Percentiles rank a stretch among this genome's conserved stretches.
Evolutionary conservation across 1,140 invertebrate species (phyloP).

Genomic region (Cephus cinctus): DNA sequence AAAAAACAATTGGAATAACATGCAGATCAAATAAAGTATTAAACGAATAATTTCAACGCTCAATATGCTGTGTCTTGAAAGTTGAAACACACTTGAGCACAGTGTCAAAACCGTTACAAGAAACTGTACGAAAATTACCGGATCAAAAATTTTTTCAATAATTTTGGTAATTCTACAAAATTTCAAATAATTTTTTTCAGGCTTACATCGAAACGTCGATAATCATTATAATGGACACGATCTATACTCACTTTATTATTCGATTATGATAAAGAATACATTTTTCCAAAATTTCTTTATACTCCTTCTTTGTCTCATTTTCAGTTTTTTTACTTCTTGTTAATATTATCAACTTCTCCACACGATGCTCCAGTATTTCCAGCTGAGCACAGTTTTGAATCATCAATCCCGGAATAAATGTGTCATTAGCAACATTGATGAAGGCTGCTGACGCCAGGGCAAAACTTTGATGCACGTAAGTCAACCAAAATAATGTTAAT

Average conservation of each 20-base stretch:
- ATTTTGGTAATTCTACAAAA: conserved; percentile 27
- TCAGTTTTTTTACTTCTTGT: conserved; percentile 19
- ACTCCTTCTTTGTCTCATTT: no score
- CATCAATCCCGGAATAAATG: conserved; percentile 29
- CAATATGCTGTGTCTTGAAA: conserved; percentile 27
- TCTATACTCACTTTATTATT: conserved; percentile 23
- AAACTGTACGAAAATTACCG: conserved; percentile 34
- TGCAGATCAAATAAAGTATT: conserved; percentile 29
- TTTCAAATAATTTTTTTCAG: conserved; percentile 10
- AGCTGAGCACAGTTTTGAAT: conserved; percentile 28
- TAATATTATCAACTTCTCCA: conserved; percentile 4
- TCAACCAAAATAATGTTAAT: conserved; percentile 20
- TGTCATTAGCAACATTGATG: conserved; percentile 30
- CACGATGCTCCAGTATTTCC: conserved; percentile 25
- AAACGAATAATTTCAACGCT: conserved; percentile 31
- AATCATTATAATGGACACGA: no score
- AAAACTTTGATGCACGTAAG: conserved; percentile 30
- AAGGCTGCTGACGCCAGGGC: conserved; percentile 25
- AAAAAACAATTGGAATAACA: conserved; percentile 33
- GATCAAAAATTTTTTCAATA: conserved; percentile 25
- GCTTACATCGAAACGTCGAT: no score
- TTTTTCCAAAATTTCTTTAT: conserved; percentile 11
- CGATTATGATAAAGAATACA: conserved; percentile 26
- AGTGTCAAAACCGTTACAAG: conserved; percentile 29
- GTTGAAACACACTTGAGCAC: conserved; percentile 31